Evolutionary conservation across 2,797 vertebrate species (phyloP).

Genomic region (Pangasius sanitwongsei): DNA sequence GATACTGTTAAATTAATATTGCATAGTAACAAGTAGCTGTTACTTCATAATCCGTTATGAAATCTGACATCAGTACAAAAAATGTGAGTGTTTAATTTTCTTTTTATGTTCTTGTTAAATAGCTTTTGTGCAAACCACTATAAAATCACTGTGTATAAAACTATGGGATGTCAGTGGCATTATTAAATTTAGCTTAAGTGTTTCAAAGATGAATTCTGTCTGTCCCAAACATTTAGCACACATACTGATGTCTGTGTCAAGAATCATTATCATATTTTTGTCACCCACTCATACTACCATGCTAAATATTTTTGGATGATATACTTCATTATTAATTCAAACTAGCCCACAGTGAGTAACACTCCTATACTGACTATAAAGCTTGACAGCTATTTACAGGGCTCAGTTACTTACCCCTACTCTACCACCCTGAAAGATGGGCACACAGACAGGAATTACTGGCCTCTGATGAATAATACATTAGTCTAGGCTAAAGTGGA

Average conservation of each 20-base stretch:
- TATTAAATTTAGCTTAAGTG: background rate
- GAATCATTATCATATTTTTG: background rate
- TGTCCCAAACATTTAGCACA: background rate
- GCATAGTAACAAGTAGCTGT: background rate
- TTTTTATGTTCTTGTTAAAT: background rate
- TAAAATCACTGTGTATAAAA: background rate
- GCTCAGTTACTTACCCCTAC: constrained; percentile 33
- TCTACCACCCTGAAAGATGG: constrained; percentile 19
- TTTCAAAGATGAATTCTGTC: background rate
- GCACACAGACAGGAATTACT: constrained; percentile 51
- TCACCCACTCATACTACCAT: background rate
- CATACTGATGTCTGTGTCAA: background rate
- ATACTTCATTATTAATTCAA: background rate
- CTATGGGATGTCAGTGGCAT: background rate
- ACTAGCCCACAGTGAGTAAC: background rate
- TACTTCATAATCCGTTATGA: background rate
- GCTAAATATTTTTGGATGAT: background rate
- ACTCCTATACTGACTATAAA: background rate
- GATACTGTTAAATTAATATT: background rate
- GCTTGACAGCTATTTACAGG: constrained; percentile 21
- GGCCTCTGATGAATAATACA: constrained; percentile 63
- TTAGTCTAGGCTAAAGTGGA: constrained; percentile 38
- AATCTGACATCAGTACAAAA: background rate
- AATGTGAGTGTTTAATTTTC: background rate
- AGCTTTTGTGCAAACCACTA: background rate